Conservation (phyloP, 2,888 invertebrate genomes). For the Leucophora obtusa region DNA sequence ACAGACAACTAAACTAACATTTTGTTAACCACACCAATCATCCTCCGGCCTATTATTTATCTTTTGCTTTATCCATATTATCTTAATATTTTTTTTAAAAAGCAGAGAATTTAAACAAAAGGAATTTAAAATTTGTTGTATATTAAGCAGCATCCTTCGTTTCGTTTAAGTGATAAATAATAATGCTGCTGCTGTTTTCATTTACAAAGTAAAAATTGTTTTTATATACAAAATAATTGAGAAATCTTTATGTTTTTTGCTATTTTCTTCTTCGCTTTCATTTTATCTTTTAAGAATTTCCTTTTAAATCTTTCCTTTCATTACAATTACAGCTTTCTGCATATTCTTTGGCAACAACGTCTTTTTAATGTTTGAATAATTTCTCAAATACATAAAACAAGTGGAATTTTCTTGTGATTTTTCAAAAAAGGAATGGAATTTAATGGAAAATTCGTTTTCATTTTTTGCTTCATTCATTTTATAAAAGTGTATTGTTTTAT, state of each 20-base stretch:
- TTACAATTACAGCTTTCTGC: conserved; percentile 19
- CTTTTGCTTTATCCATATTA: background rate
- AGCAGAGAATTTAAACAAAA: conserved; percentile 8
- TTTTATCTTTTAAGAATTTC: conserved; percentile 8
- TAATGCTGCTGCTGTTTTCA: background rate
- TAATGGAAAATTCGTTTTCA: conserved; percentile 33
- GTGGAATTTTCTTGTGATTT: conserved; percentile 4
- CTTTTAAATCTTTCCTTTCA: conserved; percentile 12
- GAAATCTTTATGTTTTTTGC: conserved; percentile 4
- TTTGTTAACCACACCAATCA: background rate
- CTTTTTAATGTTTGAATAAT: conserved; percentile 32
- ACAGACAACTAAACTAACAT: background rate
- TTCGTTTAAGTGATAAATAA: background rate
- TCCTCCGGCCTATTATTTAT: background rate
- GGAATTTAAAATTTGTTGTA: background rate
- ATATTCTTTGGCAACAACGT: background rate
- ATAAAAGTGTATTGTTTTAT: background rate
- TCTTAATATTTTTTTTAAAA: background rate
- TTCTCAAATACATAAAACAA: background rate
- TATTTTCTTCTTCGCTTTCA: background rate
- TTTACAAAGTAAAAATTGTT: conserved; percentile 18
- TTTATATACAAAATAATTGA: conserved; percentile 26
- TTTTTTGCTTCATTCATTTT: background rate
- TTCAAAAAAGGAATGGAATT: conserved; percentile 5
- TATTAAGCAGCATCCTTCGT: background rate